Evolutionary conservation across 2,113 vertebrate genomes (phyloP).

Genomic region (Takifugu bimaculatus): DNA sequence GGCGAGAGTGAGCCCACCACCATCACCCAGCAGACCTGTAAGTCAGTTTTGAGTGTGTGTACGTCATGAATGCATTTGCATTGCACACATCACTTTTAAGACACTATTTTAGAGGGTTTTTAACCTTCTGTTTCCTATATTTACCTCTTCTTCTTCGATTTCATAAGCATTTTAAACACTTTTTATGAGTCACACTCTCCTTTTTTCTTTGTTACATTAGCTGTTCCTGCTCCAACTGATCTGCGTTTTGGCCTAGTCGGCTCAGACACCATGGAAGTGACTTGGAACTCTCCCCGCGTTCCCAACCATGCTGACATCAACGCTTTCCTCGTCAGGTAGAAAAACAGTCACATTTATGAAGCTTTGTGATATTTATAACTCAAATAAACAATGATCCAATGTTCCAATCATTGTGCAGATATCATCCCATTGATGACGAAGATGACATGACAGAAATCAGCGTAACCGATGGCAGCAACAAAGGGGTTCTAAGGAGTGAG

Average conservation of each 20-base stretch:
- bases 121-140: background rate
- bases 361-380: background rate
- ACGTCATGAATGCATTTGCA: background rate
- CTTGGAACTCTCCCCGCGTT: constrained; percentile 81
- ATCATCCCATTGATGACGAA: constrained; percentile 87
- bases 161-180: background rate
- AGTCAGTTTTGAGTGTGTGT: constrained; percentile 54
- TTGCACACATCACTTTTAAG: background rate
- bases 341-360: background rate
- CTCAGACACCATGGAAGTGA: constrained; percentile 82
- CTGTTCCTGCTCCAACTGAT: constrained; percentile 87
- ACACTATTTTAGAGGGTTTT: background rate
- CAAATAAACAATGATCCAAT: background rate
- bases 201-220: constrained; percentile 60
- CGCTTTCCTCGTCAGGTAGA: constrained; percentile 81
- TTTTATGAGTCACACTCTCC: constrained; percentile 5
- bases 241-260: constrained; percentile 84
- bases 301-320: constrained; percentile 78
- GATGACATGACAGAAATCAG: constrained; percentile 83
- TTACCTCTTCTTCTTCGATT: background rate
- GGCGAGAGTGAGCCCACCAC: constrained; percentile 91
- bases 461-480: constrained; percentile 73
- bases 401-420: constrained; percentile 55
- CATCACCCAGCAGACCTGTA: constrained; percentile 94
- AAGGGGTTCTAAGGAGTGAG: constrained; percentile 85